Percentiles rank a stretch among this genome's conserved stretches.
These are phyloP conservation scores for Drosophila arawakana DNA, from an alignment of 1,140 invertebrate species.

Conservation along the genomic window DNA sequence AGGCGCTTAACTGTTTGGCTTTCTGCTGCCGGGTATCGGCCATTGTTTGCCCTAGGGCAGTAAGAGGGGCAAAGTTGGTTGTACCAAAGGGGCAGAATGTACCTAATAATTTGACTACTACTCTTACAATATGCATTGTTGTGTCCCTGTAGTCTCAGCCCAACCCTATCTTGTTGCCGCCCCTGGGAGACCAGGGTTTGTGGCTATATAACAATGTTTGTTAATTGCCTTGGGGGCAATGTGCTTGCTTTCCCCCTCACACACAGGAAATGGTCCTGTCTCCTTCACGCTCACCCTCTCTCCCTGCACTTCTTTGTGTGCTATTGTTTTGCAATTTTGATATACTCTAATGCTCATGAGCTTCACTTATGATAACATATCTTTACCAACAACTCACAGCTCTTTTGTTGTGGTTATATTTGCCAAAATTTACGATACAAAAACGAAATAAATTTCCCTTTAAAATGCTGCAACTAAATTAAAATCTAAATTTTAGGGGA, in stretches of 20 bases:
- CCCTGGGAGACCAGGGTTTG: neutral
- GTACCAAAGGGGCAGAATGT: conserved; percentile 9
- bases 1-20: conserved; percentile 52
- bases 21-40: conserved; percentile 49
- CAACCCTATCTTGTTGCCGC: neutral
- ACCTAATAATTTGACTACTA: conserved; percentile 60
- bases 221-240: conserved; percentile 43
- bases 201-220: conserved; percentile 12
- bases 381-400: neutral
- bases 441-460: no score
- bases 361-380: neutral
- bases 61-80: neutral
- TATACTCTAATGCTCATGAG: conserved; percentile 2
- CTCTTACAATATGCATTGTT: conserved; percentile 62
- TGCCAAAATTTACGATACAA: no score
- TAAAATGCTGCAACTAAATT: no score
- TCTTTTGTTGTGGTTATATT: neutral
- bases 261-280: no score
- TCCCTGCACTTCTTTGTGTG: neutral
- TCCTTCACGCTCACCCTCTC: neutral
- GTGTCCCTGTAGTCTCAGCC: conserved; percentile 35
- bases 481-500: no score
- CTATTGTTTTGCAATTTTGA: conserved; percentile 9
- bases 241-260: neutral
- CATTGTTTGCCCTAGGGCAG: conserved; percentile 52